phyloP scores from a whole-genome alignment of 92 coral and sea anemone genomes.

The Parazoanthus atlanticus region DNA sequence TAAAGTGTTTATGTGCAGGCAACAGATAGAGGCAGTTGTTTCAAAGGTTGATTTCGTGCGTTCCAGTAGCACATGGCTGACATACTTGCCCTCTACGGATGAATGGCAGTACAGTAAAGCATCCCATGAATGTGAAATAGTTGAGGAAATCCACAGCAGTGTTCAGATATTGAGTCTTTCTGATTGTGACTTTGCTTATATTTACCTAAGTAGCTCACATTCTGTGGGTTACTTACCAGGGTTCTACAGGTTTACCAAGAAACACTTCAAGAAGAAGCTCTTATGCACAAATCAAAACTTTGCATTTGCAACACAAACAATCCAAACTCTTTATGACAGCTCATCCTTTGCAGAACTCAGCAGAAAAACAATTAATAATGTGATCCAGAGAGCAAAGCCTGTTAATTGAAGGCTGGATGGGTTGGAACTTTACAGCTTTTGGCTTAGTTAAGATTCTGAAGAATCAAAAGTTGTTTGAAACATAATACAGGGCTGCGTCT shows the following conservation, averaged over 20 bases:
- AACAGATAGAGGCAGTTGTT: neutral
- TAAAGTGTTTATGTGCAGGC: neutral
- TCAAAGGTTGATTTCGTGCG: too few species aligned
- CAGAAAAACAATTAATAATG: neutral
- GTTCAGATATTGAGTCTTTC: neutral
- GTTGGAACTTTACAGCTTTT: too few species aligned
- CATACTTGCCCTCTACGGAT: neutral
- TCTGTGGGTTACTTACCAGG: neutral
- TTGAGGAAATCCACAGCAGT: neutral
- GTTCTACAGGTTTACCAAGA: neutral
- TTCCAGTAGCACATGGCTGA: neutral
- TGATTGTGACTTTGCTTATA: constrained; percentile 9
- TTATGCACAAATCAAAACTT: neutral
- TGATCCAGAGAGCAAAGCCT: neutral
- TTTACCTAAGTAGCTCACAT: neutral
- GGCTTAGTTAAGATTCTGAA: too few species aligned
- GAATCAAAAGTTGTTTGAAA: too few species aligned
- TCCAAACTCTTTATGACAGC: neutral
- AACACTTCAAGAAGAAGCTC: constrained; percentile 7
- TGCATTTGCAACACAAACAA: neutral
- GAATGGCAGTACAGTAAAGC: neutral
- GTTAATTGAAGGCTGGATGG: neutral
- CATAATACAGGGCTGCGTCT: too few species aligned
- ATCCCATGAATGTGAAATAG: neutral
- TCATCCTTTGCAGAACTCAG: neutral